Evolutionary conservation across 2,797 vertebrate species (phyloP).

Genomic region (Paguma larvata): DNA sequence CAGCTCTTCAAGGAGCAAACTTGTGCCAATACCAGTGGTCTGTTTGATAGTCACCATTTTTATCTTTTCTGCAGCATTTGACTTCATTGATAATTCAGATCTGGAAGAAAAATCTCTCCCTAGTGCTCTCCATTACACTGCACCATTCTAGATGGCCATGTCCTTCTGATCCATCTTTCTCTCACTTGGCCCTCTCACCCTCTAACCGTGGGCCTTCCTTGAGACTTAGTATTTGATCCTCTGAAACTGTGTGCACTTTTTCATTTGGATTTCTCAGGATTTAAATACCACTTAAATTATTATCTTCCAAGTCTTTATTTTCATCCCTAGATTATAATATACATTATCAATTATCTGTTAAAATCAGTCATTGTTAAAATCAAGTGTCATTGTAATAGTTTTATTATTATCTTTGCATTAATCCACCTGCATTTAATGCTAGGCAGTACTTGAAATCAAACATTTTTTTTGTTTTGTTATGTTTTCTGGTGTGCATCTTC

Average conservation of each 20-base stretch:
- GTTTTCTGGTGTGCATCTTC: not conserved
- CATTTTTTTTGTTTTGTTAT: not conserved
- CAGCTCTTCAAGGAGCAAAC: not conserved
- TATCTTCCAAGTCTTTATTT: conserved; percentile 48
- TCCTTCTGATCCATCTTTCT: not conserved
- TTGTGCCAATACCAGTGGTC: not conserved
- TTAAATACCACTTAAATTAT: conserved; percentile 28
- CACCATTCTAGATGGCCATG: not conserved
- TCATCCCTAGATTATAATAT: not conserved
- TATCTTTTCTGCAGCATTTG: not conserved
- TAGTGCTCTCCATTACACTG: not conserved
- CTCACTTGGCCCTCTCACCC: not conserved
- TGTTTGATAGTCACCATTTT: not conserved
- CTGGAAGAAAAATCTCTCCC: not conserved
- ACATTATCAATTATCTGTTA: conserved; percentile 41
- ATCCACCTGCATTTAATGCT: conserved; percentile 5
- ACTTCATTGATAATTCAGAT: not conserved
- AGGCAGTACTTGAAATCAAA: conserved; percentile 47
- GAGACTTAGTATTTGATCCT: not conserved
- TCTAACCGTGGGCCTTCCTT: not conserved
- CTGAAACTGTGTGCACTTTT: not conserved
- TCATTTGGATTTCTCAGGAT: conserved; percentile 5
- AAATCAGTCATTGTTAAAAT: conserved; percentile 54
- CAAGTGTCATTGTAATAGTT: conserved; percentile 38
- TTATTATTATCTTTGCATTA: conserved; percentile 2